A percentile compares a stretch with the other conserved stretches of the same genome.
Evolutionary conservation across 1,140 invertebrate species (phyloP).

Genomic region (Bemisia tabaci): DNA sequence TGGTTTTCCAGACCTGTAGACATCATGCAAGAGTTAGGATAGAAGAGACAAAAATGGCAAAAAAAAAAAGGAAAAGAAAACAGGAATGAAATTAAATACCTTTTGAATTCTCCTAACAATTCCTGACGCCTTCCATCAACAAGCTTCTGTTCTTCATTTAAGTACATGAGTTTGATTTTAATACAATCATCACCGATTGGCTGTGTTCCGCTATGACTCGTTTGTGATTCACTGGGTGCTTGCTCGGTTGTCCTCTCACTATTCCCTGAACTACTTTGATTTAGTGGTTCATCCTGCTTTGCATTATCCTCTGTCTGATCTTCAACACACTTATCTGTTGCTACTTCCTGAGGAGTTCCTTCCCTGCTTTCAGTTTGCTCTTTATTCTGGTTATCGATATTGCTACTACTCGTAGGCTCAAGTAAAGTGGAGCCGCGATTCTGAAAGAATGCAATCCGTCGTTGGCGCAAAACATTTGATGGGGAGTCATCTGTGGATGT

Average conservation of each 20-base stretch:
- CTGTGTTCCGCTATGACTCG: background rate
- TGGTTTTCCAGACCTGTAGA: too few species aligned
- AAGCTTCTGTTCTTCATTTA: conserved; percentile 70
- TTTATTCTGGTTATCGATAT: background rate
- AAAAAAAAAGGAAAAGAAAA: too few species aligned
- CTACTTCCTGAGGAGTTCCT: background rate
- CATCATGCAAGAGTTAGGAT: too few species aligned
- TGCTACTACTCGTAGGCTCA: background rate
- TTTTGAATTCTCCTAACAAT: conserved; percentile 72
- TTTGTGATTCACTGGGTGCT: background rate
- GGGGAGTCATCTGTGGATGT: conserved; percentile 10
- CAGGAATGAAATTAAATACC: conserved; percentile 45
- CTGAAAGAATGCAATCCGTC: conserved; percentile 27
- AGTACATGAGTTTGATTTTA: conserved; percentile 65
- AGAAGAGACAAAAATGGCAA: too few species aligned
- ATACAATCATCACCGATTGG: conserved; percentile 35
- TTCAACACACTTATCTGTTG: background rate
- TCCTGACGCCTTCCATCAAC: conserved; percentile 62
- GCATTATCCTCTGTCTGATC: background rate
- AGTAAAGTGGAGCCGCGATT: conserved; percentile 2
- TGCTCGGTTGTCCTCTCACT: background rate
- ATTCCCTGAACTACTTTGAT: too few species aligned
- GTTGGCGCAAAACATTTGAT: conserved; percentile 21
- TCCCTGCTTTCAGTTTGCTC: background rate
- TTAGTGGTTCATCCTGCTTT: too few species aligned